A percentile compares a stretch with the other conserved stretches of the same genome.
Conservation (phyloP, 2,113 vertebrate species). For the Austrofundulus limnaeus region DNA sequence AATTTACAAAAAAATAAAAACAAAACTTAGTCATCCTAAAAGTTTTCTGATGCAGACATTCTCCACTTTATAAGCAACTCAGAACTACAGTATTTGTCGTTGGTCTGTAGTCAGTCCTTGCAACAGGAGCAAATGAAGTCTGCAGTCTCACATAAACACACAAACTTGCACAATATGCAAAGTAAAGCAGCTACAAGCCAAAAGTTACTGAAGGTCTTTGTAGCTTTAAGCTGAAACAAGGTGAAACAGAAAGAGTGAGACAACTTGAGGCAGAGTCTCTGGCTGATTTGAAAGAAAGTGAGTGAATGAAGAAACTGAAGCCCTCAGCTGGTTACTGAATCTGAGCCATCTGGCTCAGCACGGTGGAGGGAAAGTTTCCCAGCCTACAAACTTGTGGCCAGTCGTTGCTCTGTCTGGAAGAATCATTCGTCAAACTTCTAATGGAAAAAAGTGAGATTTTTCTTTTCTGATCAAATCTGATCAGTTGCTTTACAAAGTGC, state of each 20-base stretch:
- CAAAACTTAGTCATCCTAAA: conserved; percentile 26
- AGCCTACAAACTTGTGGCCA: conserved; percentile 41
- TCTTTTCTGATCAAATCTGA: neutral
- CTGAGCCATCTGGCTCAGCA: conserved; percentile 58
- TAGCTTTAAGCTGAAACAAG: conserved; percentile 45
- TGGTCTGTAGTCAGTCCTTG: neutral
- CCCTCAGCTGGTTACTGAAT: conserved; percentile 49
- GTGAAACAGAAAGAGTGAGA: conserved; percentile 38
- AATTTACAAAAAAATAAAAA: too few relatives aligned
- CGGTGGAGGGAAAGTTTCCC: conserved; percentile 52
- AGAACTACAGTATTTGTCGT: conserved; percentile 13
- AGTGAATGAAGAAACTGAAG: conserved; percentile 42
- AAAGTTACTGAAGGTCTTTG: conserved; percentile 35
- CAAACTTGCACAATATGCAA: conserved; percentile 3
- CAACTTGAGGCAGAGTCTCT: conserved; percentile 14
- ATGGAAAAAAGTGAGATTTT: conserved; percentile 5
- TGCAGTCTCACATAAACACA: neutral
- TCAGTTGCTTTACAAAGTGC: conserved; percentile 1
- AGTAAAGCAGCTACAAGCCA: conserved; percentile 32
- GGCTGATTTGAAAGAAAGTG: conserved; percentile 22
- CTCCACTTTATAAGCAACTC: neutral
- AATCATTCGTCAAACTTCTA: conserved; percentile 20
- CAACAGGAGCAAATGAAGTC: conserved; percentile 8
- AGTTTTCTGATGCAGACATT: conserved; percentile 17
- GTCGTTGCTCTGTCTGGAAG: conserved; percentile 36